Percentiles rank a stretch among this genome's conserved stretches.
Conservation (phyloP, 2,888 invertebrate genomes). For the Sialis lutaria region DNA sequence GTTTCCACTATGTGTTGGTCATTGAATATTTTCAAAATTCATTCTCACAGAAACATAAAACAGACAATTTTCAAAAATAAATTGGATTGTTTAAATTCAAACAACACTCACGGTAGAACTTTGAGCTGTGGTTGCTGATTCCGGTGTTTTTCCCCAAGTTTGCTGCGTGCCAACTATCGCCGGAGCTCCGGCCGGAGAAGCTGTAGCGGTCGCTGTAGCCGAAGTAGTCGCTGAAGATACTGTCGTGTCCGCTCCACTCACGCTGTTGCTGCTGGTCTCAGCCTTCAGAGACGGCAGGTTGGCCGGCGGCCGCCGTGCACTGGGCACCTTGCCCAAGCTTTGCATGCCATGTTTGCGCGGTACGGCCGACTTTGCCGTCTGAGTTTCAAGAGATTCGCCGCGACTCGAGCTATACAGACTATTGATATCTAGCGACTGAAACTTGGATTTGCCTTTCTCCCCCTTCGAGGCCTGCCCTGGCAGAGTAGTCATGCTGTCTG, state of each 20-base stretch:
- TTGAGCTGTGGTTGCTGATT: slow-evolving; percentile 15
- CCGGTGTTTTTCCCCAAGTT: slow-evolving; percentile 19
- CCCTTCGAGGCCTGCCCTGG: slow-evolving; percentile 73
- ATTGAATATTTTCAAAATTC: no score
- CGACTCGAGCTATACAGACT: slow-evolving; percentile 59
- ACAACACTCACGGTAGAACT: slow-evolving; percentile 15
- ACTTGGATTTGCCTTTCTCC: slow-evolving; percentile 89
- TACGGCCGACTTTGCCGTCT: slow-evolving; percentile 74
- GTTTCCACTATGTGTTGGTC: no score
- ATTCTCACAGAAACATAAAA: no score
- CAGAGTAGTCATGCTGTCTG: slow-evolving; percentile 93
- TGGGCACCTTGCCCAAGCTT: slow-evolving; percentile 97
- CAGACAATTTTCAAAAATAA: no score
- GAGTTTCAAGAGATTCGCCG: slow-evolving; percentile 78
- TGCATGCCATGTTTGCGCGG: slow-evolving; percentile 99
- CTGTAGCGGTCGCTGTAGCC: slow-evolving; percentile 44
- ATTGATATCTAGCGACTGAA: slow-evolving; percentile 95
- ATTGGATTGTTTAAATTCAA: no score
- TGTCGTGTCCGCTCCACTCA: slow-evolving; percentile 36
- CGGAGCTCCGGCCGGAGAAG: slow-evolving; percentile 24
- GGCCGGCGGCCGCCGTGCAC: slow-evolving; percentile 94
- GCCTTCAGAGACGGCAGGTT: slow-evolving; percentile 98
- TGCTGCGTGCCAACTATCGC: slow-evolving; percentile 19
- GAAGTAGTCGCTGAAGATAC: slow-evolving; percentile 61
- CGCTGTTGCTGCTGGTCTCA: slow-evolving; percentile 56